Conservation (phyloP, 2,797 vertebrate species). For the Sebastes vulpes region DNA sequence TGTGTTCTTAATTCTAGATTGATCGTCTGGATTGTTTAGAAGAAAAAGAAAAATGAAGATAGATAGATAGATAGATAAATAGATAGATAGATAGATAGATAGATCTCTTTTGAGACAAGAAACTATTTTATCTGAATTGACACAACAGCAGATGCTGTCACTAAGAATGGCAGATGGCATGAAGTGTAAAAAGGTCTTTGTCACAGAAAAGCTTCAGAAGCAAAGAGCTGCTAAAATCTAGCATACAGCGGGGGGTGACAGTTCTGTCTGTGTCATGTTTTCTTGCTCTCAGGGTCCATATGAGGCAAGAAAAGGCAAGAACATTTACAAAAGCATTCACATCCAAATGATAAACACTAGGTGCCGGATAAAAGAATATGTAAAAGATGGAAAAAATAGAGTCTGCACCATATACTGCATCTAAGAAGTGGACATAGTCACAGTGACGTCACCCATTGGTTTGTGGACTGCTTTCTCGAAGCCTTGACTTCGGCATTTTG, state of each 20-base stretch:
- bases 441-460: too few species aligned
- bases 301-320: constrained; percentile 27
- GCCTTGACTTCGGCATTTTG: too few species aligned
- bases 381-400: background rate
- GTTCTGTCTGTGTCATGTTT: background rate
- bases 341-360: background rate
- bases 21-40: constrained; percentile 6
- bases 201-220: background rate
- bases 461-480: too few species aligned
- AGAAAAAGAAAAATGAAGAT: background rate
- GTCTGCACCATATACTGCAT: too few species aligned
- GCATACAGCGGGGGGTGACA: background rate
- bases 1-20: constrained; percentile 11
- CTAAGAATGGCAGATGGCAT: background rate
- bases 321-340: background rate
- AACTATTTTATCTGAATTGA: background rate
- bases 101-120: too few species aligned
- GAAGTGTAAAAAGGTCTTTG: background rate
- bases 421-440: too few species aligned
- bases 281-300: background rate
- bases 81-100: constrained; percentile 12
- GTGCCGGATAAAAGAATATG: background rate
- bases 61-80: background rate
- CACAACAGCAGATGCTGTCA: background rate
- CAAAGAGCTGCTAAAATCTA: background rate